Conservation (phyloP, 2,797 vertebrate species). For the Sebastolobus altivelis region DNA sequence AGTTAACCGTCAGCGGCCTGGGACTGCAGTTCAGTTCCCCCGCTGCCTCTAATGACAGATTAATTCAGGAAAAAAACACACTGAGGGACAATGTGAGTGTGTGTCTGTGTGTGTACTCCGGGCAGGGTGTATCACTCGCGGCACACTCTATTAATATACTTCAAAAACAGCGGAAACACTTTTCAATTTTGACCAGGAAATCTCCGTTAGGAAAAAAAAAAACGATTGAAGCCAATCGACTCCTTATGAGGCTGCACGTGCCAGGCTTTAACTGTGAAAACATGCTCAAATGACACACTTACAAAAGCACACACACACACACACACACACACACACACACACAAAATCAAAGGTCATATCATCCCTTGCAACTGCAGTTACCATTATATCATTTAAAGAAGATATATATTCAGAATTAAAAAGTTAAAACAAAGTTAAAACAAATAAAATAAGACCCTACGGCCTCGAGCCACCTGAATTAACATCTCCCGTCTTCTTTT, state of each 20-base stretch:
- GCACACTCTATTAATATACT: slow-evolving; percentile 73
- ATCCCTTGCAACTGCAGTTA: slow-evolving; percentile 26
- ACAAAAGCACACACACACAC: slow-evolving; percentile 31
- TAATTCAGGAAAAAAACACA: slow-evolving; percentile 48
- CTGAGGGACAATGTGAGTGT: slow-evolving; percentile 39
- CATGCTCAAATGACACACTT: slow-evolving; percentile 71
- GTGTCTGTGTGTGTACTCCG: slow-evolving; percentile 40
- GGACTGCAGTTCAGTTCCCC: slow-evolving; percentile 54
- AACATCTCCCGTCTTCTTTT: slow-evolving; percentile 48
- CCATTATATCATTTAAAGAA: slow-evolving; percentile 40
- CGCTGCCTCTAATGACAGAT: slow-evolving; percentile 61
- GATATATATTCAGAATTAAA: slow-evolving; percentile 22
- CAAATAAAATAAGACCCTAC: slow-evolving; percentile 28
- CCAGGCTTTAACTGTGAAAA: slow-evolving; percentile 72
- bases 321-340: slow-evolving; percentile 10
- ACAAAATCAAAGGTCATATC: slow-evolving; percentile 34
- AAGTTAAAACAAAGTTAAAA: slow-evolving; percentile 29
- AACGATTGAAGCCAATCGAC: slow-evolving; percentile 64
- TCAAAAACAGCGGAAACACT: slow-evolving; percentile 66
- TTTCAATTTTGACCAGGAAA: slow-evolving; percentile 79
- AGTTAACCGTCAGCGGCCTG: slow-evolving; percentile 61
- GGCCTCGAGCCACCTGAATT: slow-evolving; percentile 69
- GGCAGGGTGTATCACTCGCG: slow-evolving; percentile 49
- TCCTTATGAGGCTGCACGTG: slow-evolving; percentile 75
- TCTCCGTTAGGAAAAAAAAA: slow-evolving; percentile 59